Conservation (phyloP, 2,888 invertebrate genomes). For the Orthosia gracilis region DNA sequence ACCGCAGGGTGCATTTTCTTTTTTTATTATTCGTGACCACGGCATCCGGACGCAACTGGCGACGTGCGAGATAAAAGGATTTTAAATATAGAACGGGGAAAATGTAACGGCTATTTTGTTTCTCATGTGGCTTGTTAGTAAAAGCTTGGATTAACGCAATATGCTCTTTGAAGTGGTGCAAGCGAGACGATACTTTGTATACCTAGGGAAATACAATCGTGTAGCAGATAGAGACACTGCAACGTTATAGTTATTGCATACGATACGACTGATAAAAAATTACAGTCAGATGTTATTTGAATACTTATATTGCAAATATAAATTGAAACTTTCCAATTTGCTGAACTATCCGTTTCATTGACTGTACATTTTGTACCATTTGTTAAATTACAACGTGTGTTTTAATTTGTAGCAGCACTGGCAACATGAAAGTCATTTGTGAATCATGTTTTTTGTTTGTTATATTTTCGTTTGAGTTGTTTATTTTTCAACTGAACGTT, state of each 20-base stretch:
- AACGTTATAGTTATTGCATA: not conserved
- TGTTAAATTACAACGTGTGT: conserved; percentile 39
- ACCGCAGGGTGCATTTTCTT: conserved; percentile 73
- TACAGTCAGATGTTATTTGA: not conserved
- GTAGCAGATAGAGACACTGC: not conserved
- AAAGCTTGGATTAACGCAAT: conserved; percentile 36
- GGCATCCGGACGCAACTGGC: conserved; percentile 70
- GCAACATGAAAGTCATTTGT: conserved; percentile 44
- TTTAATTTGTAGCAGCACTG: conserved; percentile 50
- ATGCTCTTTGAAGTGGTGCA: conserved; percentile 45
- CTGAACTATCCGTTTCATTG: not conserved
- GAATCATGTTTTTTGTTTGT: conserved; percentile 60
- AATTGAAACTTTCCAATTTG: not conserved
- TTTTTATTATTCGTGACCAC: conserved; percentile 68
- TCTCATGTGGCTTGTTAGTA: conserved; percentile 58
- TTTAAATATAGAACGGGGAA: conserved; percentile 84
- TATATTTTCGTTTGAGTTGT: conserved; percentile 53
- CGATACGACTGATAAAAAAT: not conserved
- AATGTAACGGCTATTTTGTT: conserved; percentile 68
- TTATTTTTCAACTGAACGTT: conserved; percentile 52
- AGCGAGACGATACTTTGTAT: conserved; percentile 18
- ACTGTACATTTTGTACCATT: conserved; percentile 13
- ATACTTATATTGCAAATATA: not conserved
- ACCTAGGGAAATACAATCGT: not conserved
- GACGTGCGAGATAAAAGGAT: conserved; percentile 78